Conservation (phyloP, 2,888 invertebrate genomes). For the Aplocera efformata region DNA sequence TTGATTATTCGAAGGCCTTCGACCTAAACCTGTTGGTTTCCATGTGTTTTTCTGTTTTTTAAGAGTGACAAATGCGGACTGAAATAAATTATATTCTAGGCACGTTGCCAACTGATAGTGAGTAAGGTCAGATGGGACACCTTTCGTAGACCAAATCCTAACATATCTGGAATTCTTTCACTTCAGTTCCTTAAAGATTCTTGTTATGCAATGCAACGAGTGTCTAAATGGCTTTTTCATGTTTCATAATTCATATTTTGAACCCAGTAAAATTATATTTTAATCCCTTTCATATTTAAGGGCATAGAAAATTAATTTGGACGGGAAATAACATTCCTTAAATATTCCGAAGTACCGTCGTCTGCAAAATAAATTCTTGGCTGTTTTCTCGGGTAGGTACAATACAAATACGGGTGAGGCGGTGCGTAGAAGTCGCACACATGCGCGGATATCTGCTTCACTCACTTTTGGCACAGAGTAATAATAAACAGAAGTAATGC, state of each 20-base stretch:
- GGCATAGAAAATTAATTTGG: conserved; percentile 30
- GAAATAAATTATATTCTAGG: conserved; percentile 18
- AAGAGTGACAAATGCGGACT: conserved; percentile 16
- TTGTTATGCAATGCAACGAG: no score
- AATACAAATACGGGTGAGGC: conserved; percentile 49
- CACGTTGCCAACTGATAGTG: conserved; percentile 18
- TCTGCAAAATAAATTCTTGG: conserved; percentile 46
- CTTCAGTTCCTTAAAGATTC: conserved; percentile 5
- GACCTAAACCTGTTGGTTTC: conserved; percentile 19
- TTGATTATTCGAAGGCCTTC: not conserved
- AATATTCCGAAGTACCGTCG: conserved; percentile 23
- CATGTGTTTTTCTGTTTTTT: conserved; percentile 11
- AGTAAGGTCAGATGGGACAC: conserved; percentile 15
- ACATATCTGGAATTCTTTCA: conserved; percentile 11
- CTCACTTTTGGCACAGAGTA: conserved; percentile 40
- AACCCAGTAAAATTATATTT: conserved; percentile 23
- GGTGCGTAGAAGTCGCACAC: conserved; percentile 62
- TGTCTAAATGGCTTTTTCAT: no score
- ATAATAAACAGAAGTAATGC: conserved; percentile 2
- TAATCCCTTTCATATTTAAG: conserved; percentile 27
- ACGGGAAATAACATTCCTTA: conserved; percentile 24
- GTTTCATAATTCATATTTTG: conserved; percentile 4
- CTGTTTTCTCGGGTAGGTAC: conserved; percentile 43
- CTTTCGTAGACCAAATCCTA: conserved; percentile 13
- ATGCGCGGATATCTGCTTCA: conserved; percentile 69